Evolutionary conservation across 2,888 invertebrate species (phyloP).

Genomic region (Apodemia duryi): DNA sequence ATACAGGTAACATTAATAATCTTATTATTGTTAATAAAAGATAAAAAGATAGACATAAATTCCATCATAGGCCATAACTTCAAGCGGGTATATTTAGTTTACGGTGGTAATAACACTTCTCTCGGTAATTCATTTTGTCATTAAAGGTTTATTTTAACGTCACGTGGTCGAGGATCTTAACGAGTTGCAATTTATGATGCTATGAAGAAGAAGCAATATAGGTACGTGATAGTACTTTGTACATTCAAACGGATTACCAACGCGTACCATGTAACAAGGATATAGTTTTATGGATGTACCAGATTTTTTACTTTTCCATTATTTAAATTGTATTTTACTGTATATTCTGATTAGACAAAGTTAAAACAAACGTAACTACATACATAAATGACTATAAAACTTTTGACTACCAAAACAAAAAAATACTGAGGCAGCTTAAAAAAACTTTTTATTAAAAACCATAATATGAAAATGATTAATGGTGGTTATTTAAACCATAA

Average conservation of each 20-base stretch:
- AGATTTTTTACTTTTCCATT: background rate
- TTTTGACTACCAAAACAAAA: too few relatives aligned
- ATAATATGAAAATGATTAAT: too few relatives aligned
- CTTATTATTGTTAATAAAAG: conserved; percentile 3
- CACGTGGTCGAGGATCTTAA: conserved; percentile 44
- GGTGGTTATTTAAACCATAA: too few relatives aligned
- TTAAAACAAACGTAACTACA: too few relatives aligned
- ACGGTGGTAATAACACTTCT: conserved; percentile 49
- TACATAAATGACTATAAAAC: too few relatives aligned
- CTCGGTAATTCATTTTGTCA: conserved; percentile 57
- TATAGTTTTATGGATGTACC: conserved; percentile 1
- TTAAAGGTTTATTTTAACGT: conserved; percentile 63
- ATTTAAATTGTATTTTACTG: too few relatives aligned
- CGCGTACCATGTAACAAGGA: background rate
- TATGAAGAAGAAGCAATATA: conserved; percentile 41
- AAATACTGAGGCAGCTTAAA: too few relatives aligned
- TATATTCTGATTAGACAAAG: too few relatives aligned
- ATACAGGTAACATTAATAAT: conserved; percentile 1
- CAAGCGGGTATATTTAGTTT: conserved; percentile 35
- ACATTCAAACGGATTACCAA: conserved; percentile 12
- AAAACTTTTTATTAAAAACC: too few relatives aligned
- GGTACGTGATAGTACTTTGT: conserved; percentile 12
- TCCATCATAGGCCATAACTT: conserved; percentile 33
- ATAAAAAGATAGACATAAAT: conserved; percentile 34
- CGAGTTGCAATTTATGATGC: conserved; percentile 47